Conservation (phyloP, 2,113 vertebrate species). For the Excalfactoria chinensis region DNA sequence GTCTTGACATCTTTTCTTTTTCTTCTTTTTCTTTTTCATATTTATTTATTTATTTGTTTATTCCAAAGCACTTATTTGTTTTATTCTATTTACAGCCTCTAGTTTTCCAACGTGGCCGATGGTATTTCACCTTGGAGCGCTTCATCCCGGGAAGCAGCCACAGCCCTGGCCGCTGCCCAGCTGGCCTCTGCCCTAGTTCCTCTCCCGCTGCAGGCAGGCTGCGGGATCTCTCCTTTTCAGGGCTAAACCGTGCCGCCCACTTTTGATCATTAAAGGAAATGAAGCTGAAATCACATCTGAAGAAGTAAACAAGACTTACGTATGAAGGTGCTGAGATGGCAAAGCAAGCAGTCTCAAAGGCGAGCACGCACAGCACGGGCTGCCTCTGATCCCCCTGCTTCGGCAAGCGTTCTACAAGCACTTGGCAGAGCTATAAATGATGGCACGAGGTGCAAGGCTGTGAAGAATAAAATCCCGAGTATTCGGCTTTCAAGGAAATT, state of each 20-base stretch:
- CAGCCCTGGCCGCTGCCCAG: constrained; percentile 28
- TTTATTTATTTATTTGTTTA: neutral
- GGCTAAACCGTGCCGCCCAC: neutral
- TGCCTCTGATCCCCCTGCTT: accelerated
- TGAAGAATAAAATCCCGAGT: neutral
- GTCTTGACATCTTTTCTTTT: neutral
- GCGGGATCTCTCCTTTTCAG: constrained; percentile 11
- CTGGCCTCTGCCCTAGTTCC: constrained; percentile 47
- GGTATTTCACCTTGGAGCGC: constrained; percentile 42
- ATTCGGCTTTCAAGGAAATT: constrained; percentile 36
- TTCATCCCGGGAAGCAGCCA: neutral
- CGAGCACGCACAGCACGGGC: accelerated
- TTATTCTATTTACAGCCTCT: constrained; percentile 23
- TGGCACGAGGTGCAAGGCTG: neutral
- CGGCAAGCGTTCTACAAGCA: neutral
- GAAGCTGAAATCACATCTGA: neutral
- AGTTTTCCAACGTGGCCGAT: neutral
- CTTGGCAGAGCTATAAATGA: constrained; percentile 8
- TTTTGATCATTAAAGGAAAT: constrained; percentile 55
- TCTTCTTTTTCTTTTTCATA: neutral
- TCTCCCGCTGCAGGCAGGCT: neutral
- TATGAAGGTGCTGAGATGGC: neutral
- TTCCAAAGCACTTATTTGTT: neutral
- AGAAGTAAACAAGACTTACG: neutral
- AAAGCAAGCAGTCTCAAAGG: neutral